Evolutionary conservation across 2,797 vertebrate genomes (phyloP), one percentile per base, ranked within the genome.

Genomic region (Eleutherodactylus coqui): DNA sequence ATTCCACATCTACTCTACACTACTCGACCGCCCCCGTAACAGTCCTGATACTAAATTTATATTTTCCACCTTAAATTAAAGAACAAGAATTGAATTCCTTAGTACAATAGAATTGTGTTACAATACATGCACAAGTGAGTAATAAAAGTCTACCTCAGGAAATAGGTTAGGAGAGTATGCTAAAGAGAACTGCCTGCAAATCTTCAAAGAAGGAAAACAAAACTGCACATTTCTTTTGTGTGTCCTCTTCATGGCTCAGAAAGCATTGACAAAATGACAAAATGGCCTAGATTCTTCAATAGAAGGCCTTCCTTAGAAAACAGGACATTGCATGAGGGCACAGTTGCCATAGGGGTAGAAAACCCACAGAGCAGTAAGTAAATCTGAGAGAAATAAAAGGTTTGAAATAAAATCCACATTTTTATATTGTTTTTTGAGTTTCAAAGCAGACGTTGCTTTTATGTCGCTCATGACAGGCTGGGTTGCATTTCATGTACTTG

Each of bases 201-300:
- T 90, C 91, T 92, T 93, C 89, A 89, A 41, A 80, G 87, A 82
- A 88, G 79, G 89, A 38, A 90, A 93, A 92, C 69, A 89, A 84
- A 62, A 83, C 82, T 62, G 43, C 89, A 89, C 89, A 85, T 90
- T 91, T 92, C 90, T 89, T 92, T 92, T 94, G 92, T 93, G 91
- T 90, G 92, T 93, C 90, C 85, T 89, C 88, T 94, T 95, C 93
- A 95, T 49, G 90, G 95, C 92, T 95, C 94, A 95, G 88, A 88
- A 92, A 90, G 85, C 90, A 89, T 89, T 93, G 91, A 95, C 92
- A 95, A 95, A 95, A 89, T 88, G 86, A 90, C 89, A 91, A 77
- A 90, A 92, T 90, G 90, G 90, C 92, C 91, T 91, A 92, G 91
- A 92, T 91, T 94, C 94, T 93, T 93, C 90, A 93, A 91, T 92